Evolutionary conservation across 1,140 invertebrate genomes (phyloP).

Genomic region (Zaprionus gabonicus): DNA sequence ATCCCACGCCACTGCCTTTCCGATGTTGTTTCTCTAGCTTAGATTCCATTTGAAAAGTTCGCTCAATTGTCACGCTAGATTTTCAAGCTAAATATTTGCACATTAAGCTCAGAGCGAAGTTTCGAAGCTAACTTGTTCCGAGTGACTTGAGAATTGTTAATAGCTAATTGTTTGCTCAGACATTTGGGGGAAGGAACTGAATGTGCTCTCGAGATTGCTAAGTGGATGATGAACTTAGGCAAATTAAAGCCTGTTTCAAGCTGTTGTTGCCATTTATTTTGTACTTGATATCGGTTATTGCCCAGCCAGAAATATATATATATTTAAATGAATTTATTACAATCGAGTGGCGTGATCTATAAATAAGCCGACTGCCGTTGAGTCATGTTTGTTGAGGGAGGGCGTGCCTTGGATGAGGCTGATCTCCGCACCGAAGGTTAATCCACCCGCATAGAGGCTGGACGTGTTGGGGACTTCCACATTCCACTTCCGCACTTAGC

Average conservation of each 20-base stretch:
- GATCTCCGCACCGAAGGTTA: slow-evolving; percentile 29
- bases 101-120: slow-evolving; percentile 56
- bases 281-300: slow-evolving; percentile 76
- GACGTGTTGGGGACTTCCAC: slow-evolving; percentile 23
- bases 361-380: slow-evolving; percentile 55
- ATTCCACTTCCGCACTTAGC: not conserved
- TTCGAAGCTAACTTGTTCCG: slow-evolving; percentile 41
- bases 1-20: slow-evolving; percentile 22
- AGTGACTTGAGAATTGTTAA: slow-evolving; percentile 64
- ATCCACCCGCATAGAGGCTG: slow-evolving; percentile 8
- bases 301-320: slow-evolving; percentile 23
- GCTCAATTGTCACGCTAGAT: slow-evolving; percentile 45
- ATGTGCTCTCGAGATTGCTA: slow-evolving; percentile 27
- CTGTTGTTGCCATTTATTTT: slow-evolving; percentile 12
- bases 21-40: slow-evolving; percentile 5
- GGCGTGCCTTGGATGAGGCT: slow-evolving; percentile 53
- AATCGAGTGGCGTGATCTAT: slow-evolving; percentile 61
- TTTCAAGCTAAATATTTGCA: slow-evolving; percentile 68
- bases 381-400: slow-evolving; percentile 43
- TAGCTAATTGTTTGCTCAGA: slow-evolving; percentile 74
- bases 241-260: slow-evolving; percentile 49
- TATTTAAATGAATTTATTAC: slow-evolving; percentile 42
- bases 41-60: slow-evolving; percentile 32
- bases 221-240: slow-evolving; percentile 20
- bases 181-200: slow-evolving; percentile 49